These are phyloP conservation scores for Tragelaphus scriptus DNA, from an alignment of 2,113 vertebrate species.

Conservation along the genomic window DNA sequence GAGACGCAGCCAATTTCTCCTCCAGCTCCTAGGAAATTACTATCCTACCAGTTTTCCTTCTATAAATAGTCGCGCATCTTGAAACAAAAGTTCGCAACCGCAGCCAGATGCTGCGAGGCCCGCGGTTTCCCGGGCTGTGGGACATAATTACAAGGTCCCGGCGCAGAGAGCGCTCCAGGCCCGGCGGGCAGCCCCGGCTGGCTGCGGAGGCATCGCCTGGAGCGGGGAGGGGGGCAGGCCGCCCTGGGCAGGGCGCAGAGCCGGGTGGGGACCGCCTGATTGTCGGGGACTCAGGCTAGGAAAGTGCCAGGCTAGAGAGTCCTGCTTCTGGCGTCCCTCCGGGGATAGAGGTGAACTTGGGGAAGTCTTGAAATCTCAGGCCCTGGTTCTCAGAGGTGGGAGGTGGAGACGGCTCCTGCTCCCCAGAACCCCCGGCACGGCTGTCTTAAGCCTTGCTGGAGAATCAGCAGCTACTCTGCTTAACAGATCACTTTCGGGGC, in stretches of 20 bases:
- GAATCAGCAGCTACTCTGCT: neutral
- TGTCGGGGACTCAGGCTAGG: neutral
- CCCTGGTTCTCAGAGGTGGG: neutral
- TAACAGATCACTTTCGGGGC: neutral
- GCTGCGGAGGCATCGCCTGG: slow-evolving; percentile 50
- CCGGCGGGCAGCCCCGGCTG: slow-evolving; percentile 65
- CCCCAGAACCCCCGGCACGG: neutral
- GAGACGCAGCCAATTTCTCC: slow-evolving; percentile 78
- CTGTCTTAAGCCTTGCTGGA: neutral
- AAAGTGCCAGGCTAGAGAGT: neutral
- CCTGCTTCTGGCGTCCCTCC: neutral
- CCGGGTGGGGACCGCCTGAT: neutral
- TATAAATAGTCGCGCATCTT: slow-evolving; percentile 87
- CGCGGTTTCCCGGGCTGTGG: slow-evolving; percentile 87
- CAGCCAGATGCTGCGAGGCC: slow-evolving; percentile 86
- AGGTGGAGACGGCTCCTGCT: neutral
- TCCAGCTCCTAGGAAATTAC: slow-evolving; percentile 85
- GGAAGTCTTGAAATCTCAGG: neutral
- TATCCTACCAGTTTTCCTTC: slow-evolving; percentile 83
- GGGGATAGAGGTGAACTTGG: neutral
- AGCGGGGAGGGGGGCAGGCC: neutral
- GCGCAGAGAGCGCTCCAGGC: slow-evolving; percentile 41
- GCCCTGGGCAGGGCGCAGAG: neutral
- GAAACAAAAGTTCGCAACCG: slow-evolving; percentile 88
- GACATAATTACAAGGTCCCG: slow-evolving; percentile 87